Base-by-base conservation (phyloP, 2,113 vertebrate genomes). In the Indicator indicator region DNA sequence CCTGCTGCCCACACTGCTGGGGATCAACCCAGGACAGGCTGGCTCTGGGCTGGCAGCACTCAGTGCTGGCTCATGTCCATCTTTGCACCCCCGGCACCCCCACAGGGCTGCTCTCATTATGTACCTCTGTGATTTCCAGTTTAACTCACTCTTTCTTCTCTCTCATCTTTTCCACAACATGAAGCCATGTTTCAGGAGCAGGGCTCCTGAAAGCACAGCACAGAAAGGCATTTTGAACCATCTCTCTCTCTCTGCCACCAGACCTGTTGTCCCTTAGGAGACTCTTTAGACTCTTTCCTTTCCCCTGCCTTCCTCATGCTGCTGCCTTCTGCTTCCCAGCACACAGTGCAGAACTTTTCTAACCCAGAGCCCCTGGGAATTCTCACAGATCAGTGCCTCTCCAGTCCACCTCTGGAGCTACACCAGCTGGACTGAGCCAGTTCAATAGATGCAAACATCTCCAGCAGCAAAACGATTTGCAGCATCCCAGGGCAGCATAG, bases 181-280 rank as follows among this genome's bases (percentile, higher is more conserved):
- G 23, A 68, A 67, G 19, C 26, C 16, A 20, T 0, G 2, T 10
- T 52, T 52, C 42, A n/a, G n/a, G 0, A 0, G 30, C 23, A 20
- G n/a, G 44, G 27, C 46, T 81, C 33, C 27, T 26, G 54, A 52
- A 5, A 42, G 3, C 19, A 5, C 2, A 18, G 8, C 58, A n/a
- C 5, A 5, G 40, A 17, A 60, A 38, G 26, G 46, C 40, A 42
- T 50, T 50, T 50, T 48, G 60, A 13, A 72, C 28, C 28, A 27
- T 20, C 17, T 46, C 24, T 67, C 18, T 30, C 40, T 55, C 33
- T 72, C 68, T 83, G 20, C 20, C 59, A 54, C 21, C 24, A 48
- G 60, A 40, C 5, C 4, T 7, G 4, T 32, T 46, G 23, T 11
- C 21, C 73, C 20, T 87, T 80, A 16, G 52, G 11, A 18, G 26